These are phyloP conservation scores for Rhagoletis pomonella DNA, from an alignment of 1,140 invertebrate genomes.

Conservation along the genomic window DNA sequence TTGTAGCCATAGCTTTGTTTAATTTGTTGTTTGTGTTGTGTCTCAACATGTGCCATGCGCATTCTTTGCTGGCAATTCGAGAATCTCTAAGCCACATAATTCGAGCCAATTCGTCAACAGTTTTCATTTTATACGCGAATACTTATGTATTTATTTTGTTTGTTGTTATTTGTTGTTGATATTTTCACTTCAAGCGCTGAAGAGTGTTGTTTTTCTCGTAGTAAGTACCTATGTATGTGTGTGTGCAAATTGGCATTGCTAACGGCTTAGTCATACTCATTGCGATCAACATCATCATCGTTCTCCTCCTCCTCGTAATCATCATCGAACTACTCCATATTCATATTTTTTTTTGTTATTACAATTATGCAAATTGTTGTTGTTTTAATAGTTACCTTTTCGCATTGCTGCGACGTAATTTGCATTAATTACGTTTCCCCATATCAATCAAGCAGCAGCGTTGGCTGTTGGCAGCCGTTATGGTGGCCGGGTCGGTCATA, in stretches of 20 bases:
- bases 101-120: slow-evolving; percentile 33
- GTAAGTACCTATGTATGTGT: neutral
- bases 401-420: neutral
- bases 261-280: slow-evolving; percentile 23
- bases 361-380: neutral
- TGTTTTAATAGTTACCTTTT: slow-evolving; percentile 6
- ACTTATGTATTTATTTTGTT: neutral
- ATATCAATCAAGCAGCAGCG: neutral
- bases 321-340: neutral
- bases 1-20: neutral
- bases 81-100: slow-evolving; percentile 31
- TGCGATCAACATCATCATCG: neutral
- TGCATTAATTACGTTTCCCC: slow-evolving; percentile 10
- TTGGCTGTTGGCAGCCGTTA: no score
- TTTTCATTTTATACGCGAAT: slow-evolving; percentile 21
- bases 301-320: neutral
- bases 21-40: neutral
- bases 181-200: neutral
- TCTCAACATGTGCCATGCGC: neutral
- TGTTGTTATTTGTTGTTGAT: neutral
- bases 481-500: neutral
- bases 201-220: neutral
- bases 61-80: slow-evolving; percentile 34
- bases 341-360: slow-evolving; percentile 18
- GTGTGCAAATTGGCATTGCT: neutral